These are phyloP conservation scores for Caerostris extrusa DNA, from an alignment of 1,140 invertebrate genomes.

Conservation along the genomic window DNA sequence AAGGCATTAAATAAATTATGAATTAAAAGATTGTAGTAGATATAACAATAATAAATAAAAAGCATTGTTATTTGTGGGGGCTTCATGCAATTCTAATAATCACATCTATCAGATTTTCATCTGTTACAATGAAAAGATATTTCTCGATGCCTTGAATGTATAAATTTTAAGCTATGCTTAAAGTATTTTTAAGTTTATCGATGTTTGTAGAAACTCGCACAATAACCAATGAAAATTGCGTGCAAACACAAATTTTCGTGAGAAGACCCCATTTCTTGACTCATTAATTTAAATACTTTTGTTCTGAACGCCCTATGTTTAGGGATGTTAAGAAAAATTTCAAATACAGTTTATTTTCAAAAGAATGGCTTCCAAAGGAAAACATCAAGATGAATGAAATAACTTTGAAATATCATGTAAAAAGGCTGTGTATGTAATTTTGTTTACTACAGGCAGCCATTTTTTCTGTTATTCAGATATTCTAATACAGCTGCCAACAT, in stretches of 20 bases:
- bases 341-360: not conserved
- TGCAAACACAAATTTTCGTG: not conserved
- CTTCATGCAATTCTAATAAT: too few relatives aligned
- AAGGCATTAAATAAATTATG: too few relatives aligned
- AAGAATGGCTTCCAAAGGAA: not conserved
- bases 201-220: not conserved
- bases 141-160: not conserved
- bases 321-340: not conserved
- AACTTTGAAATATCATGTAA: not conserved
- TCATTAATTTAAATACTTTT: constrained; percentile 39
- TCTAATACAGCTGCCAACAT: not conserved
- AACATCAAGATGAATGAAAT: not conserved
- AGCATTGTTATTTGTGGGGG: too few relatives aligned
- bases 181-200: not conserved
- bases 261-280: not conserved
- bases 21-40: too few relatives aligned
- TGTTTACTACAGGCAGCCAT: not conserved
- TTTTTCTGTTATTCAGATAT: not conserved
- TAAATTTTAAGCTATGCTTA: not conserved
- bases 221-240: constrained; percentile 26
- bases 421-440: not conserved
- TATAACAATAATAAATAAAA: too few relatives aligned
- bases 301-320: constrained; percentile 20
- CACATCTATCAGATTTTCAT: too few relatives aligned
- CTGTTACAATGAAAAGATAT: not conserved